Base-by-base conservation (phyloP, 2,888 invertebrate genomes). In the Gnatocerus cornutus region DNA sequence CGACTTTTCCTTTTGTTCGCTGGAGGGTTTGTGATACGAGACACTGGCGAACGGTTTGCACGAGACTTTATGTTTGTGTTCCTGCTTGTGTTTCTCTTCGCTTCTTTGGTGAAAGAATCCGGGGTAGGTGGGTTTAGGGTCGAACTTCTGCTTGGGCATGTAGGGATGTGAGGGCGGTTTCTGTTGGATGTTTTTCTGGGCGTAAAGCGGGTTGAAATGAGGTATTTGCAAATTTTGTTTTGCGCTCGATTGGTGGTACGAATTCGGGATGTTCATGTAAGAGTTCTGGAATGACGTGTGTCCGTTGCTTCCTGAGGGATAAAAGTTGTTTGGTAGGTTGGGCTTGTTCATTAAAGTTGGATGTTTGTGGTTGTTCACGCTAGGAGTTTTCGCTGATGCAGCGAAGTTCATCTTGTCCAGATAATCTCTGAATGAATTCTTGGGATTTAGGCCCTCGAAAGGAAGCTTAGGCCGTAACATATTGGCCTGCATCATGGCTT, bases 401-500 rank as follows among this genome's bases (percentile, higher is more conserved):
- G 70, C 21, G 37, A 70, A 53, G 50, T 76, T 79, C 29, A 74
- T 50, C 59, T 78, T 77, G 52, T 77, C 77, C 52, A 77, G 56
- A 53, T 78, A 75, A 46, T 75, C 75, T 56, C 73, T 74, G 53
- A 76, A 74, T 14, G 71, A 39, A 50, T 68, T 72, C 65, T 76
- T 79, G 55, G 71, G 68, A 62, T 76, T 78, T 16, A 78, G 73
- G 55, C 74, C 74, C 45, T 83, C 83, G 48, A 79, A 78, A 10
- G 78, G 77, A 58, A 75, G 77, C 69, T 83, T 83, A 59, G 78
- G 79, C 55, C 82, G 75, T 27, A 83, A 67, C 68, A 82, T 72
- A 67, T 78, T 81, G 7, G 82, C 80, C 73, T 84, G 84, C 67
- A 88, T 85, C 85, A 91, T 87, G 1, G 89, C 89, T 80, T 92